phyloP scores from a whole-genome alignment of 2,113 vertebrate species.

The Psittacula cyanocephala region DNA sequence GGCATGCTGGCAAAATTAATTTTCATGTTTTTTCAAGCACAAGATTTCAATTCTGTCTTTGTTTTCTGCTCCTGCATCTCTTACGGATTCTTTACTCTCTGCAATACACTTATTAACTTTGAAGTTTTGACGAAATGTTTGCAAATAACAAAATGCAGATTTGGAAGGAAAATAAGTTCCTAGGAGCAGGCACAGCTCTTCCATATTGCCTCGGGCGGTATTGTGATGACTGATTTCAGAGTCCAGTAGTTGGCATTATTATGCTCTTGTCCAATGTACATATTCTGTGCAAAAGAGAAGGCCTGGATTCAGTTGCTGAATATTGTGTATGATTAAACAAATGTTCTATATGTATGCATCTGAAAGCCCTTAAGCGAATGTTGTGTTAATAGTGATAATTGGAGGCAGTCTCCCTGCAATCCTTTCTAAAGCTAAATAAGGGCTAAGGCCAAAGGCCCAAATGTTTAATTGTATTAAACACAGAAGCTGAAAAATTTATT shows the following conservation, averaged over 20 bases:
- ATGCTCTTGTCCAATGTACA: fast-evolving
- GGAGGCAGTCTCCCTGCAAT: slow-evolving; percentile 11
- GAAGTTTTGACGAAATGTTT: slow-evolving; percentile 43
- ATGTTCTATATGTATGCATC: background rate
- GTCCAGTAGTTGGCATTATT: background rate
- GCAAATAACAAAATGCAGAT: slow-evolving; percentile 18
- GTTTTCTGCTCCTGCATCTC: slow-evolving; percentile 23
- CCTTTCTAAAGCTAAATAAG: slow-evolving; percentile 51
- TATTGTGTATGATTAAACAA: slow-evolving; percentile 2
- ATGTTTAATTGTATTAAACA: slow-evolving; percentile 64
- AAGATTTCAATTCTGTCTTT: slow-evolving; percentile 39
- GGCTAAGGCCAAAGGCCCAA: slow-evolving; percentile 64
- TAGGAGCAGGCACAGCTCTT: background rate
- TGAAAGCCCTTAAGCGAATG: slow-evolving; percentile 44
- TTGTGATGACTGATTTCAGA: background rate
- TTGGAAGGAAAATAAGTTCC: background rate
- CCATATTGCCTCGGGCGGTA: background rate
- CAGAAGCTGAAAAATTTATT: slow-evolving; percentile 63
- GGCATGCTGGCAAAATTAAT: slow-evolving; percentile 67
- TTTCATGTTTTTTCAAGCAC: slow-evolving; percentile 66
- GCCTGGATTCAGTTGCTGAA: background rate
- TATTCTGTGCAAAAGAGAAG: background rate
- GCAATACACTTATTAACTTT: slow-evolving; percentile 14
- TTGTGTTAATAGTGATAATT: slow-evolving; percentile 60
- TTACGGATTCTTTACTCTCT: background rate